Evolutionary conservation across 2,888 invertebrate species (phyloP), one percentile per base, ranked within the genome.

Genomic region (Lasioglossum lativentre): DNA sequence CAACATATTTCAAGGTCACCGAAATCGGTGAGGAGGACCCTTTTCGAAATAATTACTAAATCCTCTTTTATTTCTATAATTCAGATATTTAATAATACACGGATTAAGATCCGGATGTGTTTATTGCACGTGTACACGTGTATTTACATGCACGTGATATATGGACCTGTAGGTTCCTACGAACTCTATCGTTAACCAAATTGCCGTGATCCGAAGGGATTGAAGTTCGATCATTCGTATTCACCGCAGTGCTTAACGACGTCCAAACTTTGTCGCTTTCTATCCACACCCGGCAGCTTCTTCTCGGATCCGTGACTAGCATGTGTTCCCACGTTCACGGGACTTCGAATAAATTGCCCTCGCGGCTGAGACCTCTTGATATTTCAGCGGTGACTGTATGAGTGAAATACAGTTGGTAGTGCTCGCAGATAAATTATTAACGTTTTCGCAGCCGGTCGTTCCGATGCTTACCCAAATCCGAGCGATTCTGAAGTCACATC

Each of bases 191-290:
- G 75, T 88, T 88, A 86, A 80, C 78, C 47, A 47, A 34, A 73
- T 73, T 34, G 42, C 38, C 74, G 83, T 86, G 79, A 90, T 88
- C 70, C 71, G 72, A 68, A 52, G 30, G 45, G 79, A 72, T 71
- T 40, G 86, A 86, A 87, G 88, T 88, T 89, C 84, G 83, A 83
- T 86, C 87, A 88, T 89, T 86, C 80, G 82, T 85, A 78, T 85
- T 75, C 74, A 42, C 78, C 63, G 63, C 68, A 27, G 66, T 63
- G 71, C 40, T 75, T 42, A 30, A 27, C 70, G 34, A 72, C 34
- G 30, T 71, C 66, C 56, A 56, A 84, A 77, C 72, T 87, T 83
- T 6, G 38, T 14, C 66, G n/a, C 42, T 66, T 56, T 83, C 73
- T 52, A 8, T 14, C n/a, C n/a, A 4, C 27, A 16, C 23, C 45